These are phyloP conservation scores for Emys orbicularis DNA, from an alignment of 2,797 vertebrate species.

Conservation along the genomic window DNA sequence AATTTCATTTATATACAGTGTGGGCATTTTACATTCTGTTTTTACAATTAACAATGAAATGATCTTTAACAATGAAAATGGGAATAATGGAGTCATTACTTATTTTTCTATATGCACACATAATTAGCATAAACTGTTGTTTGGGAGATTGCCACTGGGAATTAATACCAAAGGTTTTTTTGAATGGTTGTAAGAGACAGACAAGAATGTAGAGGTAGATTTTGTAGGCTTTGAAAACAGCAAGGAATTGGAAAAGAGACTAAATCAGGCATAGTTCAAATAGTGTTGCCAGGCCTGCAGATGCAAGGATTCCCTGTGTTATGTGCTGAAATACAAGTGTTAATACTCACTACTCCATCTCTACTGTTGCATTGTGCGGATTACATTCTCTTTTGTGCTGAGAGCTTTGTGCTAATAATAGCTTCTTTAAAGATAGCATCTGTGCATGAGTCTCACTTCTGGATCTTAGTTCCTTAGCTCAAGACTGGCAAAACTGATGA, in stretches of 20 bases:
- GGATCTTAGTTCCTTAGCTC: background rate
- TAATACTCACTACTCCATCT: background rate
- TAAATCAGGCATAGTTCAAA: background rate
- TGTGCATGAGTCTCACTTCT: background rate
- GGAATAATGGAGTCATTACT: background rate
- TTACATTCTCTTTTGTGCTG: background rate
- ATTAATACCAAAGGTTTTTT: background rate
- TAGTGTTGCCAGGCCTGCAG: background rate
- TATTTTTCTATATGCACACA: background rate
- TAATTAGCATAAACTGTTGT: background rate
- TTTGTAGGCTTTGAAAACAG: background rate
- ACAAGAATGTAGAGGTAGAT: background rate
- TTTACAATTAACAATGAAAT: slow-evolving; percentile 14
- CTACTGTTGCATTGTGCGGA: background rate
- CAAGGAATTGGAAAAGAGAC: background rate
- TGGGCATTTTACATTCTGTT: background rate
- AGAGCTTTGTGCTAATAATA: background rate
- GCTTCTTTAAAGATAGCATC: background rate
- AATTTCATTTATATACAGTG: background rate
- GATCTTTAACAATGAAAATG: background rate
- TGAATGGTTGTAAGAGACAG: background rate
- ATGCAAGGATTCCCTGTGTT: background rate
- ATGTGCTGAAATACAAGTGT: background rate
- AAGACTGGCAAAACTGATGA: background rate
- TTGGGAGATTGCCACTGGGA: background rate